These are phyloP conservation scores for Diaperis boleti DNA, from an alignment of 2,888 invertebrate genomes.

Conservation along the genomic window DNA sequence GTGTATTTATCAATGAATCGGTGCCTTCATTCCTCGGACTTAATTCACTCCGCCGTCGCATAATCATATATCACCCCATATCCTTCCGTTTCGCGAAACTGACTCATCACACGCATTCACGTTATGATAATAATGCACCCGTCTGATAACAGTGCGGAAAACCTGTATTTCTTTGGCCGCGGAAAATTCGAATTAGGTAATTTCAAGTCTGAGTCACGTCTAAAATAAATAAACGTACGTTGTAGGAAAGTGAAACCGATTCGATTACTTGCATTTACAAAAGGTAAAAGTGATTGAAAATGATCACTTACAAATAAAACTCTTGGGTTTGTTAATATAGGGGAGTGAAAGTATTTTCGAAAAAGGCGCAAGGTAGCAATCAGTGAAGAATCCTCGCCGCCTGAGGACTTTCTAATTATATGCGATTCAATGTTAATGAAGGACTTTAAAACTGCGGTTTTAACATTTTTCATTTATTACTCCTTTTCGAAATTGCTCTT, in stretches of 20 bases:
- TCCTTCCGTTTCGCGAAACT: constrained; percentile 31
- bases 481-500: neutral
- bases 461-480: neutral
- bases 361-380: neutral
- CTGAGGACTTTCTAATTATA: neutral
- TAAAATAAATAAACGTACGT: constrained; percentile 2
- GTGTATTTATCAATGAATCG: too few relatives aligned
- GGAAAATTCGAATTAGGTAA: neutral
- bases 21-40: neutral
- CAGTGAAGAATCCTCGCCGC: neutral
- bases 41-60: neutral
- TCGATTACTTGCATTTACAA: constrained; percentile 9
- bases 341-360: constrained; percentile 5
- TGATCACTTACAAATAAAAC: constrained; percentile 12
- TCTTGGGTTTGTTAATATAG: constrained; percentile 11
- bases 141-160: constrained; percentile 8
- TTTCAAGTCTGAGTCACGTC: neutral
- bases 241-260: constrained; percentile 33
- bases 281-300: constrained; percentile 22
- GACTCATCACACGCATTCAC: constrained; percentile 15
- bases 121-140: neutral
- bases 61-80: constrained; percentile 31
- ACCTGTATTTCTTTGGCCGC: neutral
- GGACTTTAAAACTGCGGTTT: neutral
- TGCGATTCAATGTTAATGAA: neutral